Conservation (phyloP, 1,140 invertebrate genomes). For the Pseudobourletiella spinata region DNA sequence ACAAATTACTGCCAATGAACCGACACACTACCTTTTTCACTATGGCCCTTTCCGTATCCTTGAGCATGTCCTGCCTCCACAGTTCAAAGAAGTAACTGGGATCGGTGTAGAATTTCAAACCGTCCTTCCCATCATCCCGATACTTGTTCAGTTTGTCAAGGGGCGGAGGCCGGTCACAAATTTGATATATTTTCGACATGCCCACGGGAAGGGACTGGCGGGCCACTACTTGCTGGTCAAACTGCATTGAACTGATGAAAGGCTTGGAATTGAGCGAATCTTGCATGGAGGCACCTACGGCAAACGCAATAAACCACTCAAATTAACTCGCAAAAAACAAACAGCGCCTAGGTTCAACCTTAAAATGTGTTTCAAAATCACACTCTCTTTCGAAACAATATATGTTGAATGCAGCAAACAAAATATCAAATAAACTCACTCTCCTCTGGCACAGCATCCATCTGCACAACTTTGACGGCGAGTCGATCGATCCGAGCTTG, state of each 20-base stretch:
- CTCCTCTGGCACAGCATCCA: conserved; percentile 93
- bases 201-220: conserved; percentile 86
- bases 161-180: conserved; percentile 88
- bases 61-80: conserved; percentile 94
- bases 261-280: conserved; percentile 95
- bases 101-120: conserved; percentile 97
- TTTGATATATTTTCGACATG: conserved; percentile 82
- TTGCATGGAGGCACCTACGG: conserved; percentile 82
- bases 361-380: no score
- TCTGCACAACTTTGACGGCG: conserved; percentile 85
- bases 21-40: conserved; percentile 71
- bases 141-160: conserved; percentile 91
- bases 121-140: conserved; percentile 82
- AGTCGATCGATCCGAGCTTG: conserved; percentile 87
- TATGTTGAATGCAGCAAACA: no score
- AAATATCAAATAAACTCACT: no score
- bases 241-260: conserved; percentile 84
- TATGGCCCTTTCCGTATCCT: conserved; percentile 84
- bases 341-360: no score
- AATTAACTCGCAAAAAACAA: no score
- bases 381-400: no score
- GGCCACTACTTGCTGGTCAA: conserved; percentile 92
- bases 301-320: conserved; percentile 7
- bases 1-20: no score
- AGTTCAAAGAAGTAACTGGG: conserved; percentile 98